These are phyloP conservation scores for Hypotaenidia okinawae DNA, from an alignment of 2,797 vertebrate species.

Conservation along the genomic window DNA sequence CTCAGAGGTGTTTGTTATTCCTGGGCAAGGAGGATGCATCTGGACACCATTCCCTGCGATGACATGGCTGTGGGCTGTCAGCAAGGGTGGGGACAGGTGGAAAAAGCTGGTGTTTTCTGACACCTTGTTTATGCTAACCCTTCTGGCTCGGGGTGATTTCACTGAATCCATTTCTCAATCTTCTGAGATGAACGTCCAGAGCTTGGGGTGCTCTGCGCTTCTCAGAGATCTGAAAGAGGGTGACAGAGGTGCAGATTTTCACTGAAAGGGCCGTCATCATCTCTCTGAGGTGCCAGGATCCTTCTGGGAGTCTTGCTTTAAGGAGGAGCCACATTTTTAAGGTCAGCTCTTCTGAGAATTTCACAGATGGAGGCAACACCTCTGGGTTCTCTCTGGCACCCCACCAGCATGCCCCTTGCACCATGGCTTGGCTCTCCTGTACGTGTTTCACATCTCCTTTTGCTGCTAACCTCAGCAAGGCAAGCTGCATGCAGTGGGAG, in stretches of 20 bases:
- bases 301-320: rapidly evolving
- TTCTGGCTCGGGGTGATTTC: neutral
- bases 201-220: neutral
- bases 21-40: neutral
- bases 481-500: neutral
- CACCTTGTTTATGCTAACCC: neutral
- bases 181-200: neutral
- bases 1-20: neutral
- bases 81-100: neutral
- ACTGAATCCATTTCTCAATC: neutral
- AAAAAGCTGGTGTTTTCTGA: neutral
- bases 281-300: neutral
- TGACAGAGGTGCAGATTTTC: neutral
- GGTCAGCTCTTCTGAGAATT: neutral
- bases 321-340: neutral
- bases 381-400: neutral
- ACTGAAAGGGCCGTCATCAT: rapidly evolving
- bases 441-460: rapidly evolving
- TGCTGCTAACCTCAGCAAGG: neutral
- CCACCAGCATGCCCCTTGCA: rapidly evolving
- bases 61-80: neutral
- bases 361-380: neutral
- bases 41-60: neutral
- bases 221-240: neutral
- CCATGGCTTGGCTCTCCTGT: neutral